Conservation (phyloP, 2,888 invertebrate genomes). For the Ephialtes manifestator region DNA sequence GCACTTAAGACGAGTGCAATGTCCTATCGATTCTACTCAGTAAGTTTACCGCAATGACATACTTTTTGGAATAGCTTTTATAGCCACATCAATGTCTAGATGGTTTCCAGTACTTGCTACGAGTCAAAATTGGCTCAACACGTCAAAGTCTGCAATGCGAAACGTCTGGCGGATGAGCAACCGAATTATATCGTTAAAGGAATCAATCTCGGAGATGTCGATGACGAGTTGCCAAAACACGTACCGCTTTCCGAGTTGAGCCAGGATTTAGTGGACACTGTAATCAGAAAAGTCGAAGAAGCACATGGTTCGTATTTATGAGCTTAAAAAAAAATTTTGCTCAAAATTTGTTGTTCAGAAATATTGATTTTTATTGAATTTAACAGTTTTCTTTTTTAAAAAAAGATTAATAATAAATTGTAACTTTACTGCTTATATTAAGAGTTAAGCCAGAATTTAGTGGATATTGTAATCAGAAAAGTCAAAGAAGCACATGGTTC, state of each 20-base stretch:
- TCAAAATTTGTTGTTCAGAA: too few species aligned
- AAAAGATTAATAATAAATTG: too few species aligned
- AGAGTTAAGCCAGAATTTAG: conserved; percentile 74
- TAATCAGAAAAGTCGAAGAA: conserved; percentile 80
- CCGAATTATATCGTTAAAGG: conserved; percentile 88
- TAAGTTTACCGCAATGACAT: conserved; percentile 83
- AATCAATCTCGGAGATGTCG: conserved; percentile 85
- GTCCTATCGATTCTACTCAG: conserved; percentile 92
- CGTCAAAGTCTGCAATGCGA: conserved; percentile 91
- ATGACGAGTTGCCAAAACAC: conserved; percentile 65
- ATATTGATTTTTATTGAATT: too few species aligned
- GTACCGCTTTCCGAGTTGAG: conserved; percentile 78
- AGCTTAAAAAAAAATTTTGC: too few species aligned
- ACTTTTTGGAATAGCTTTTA: conserved; percentile 43
- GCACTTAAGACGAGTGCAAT: conserved; percentile 87
- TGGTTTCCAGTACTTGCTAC: conserved; percentile 89
- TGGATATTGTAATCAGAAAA: conserved; percentile 79
- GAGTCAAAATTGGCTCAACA: conserved; percentile 90
- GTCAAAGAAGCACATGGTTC: conserved; percentile 80
- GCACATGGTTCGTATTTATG: conserved; percentile 77
- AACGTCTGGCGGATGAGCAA: conserved; percentile 84
- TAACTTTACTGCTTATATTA: too few species aligned
- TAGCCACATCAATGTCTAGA: conserved; percentile 69
- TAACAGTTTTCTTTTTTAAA: too few species aligned
- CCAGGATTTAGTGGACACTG: conserved; percentile 72